Percentiles rank a stretch among this genome's conserved stretches.
phyloP scores from a whole-genome alignment of 2,113 vertebrate genomes.

The Myrmecophaga tridactyla region DNA sequence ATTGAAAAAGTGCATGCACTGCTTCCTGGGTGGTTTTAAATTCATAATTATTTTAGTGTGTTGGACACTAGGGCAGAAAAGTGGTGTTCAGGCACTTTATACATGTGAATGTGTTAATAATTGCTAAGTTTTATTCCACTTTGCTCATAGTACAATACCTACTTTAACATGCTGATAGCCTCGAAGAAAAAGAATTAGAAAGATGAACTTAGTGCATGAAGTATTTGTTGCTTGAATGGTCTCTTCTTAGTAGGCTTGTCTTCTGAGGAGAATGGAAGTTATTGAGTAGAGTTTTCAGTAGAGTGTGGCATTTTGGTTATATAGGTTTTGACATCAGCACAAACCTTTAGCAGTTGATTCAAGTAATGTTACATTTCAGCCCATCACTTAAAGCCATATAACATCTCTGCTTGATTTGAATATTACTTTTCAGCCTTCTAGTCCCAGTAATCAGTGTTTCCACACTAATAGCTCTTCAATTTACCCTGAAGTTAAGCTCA shows the following conservation, averaged over 20 bases:
- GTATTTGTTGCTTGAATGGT: not conserved
- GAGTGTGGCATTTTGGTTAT: not conserved
- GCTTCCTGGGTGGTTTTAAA: conserved; percentile 5
- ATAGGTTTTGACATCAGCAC: not conserved
- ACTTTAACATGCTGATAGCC: not conserved
- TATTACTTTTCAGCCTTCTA: not conserved
- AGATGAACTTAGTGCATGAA: not conserved
- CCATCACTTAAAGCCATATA: not conserved
- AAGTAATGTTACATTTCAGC: not conserved
- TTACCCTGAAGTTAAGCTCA: not conserved
- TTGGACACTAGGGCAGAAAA: not conserved
- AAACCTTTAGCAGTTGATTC: not conserved
- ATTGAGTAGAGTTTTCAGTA: not conserved
- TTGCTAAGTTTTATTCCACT: not conserved
- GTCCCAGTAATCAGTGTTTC: not conserved
- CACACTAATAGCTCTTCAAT: not conserved
- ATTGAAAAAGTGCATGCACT: not conserved
- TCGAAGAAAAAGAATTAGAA: not conserved
- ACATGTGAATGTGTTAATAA: not conserved
- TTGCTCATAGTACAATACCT: not conserved
- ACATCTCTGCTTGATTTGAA: not conserved
- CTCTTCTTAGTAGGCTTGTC: not conserved
- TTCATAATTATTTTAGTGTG: not conserved
- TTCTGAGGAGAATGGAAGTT: not conserved
- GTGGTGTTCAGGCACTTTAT: not conserved